Percentiles rank a stretch among this genome's conserved stretches.
These are phyloP conservation scores for Esox lucius DNA, from an alignment of 2,797 vertebrate genomes.

Conservation along the genomic window DNA sequence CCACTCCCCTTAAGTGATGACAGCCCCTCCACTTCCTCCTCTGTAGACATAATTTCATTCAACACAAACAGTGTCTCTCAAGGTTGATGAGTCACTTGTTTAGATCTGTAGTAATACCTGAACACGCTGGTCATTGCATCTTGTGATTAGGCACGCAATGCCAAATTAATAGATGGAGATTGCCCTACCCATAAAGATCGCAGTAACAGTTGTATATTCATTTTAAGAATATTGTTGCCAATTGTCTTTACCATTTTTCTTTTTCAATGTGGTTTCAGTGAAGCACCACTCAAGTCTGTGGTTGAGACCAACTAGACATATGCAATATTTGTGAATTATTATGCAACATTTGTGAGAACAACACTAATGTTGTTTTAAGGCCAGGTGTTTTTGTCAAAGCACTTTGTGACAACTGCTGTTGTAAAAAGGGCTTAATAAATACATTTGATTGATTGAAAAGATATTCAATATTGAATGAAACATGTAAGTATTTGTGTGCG, in stretches of 20 bases:
- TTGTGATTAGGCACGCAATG: background rate
- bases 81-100: background rate
- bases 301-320: background rate
- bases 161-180: background rate
- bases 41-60: background rate
- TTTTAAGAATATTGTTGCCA: background rate
- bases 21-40: background rate
- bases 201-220: background rate
- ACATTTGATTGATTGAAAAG: too few species aligned
- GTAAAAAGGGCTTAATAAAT: too few species aligned
- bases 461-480: background rate
- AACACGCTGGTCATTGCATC: background rate
- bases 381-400: too few species aligned
- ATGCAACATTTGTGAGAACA: too few species aligned
- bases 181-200: background rate
- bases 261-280: background rate
- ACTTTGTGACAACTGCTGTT: too few species aligned
- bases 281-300: background rate
- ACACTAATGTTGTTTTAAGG: too few species aligned
- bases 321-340: too few species aligned
- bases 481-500: background rate
- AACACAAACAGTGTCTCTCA: slow-evolving; percentile 1
- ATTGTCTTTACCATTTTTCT: background rate
- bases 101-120: background rate
- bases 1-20: slow-evolving; percentile 3